These are phyloP conservation scores for Drosophila nigrodunni DNA, from an alignment of 1,140 invertebrate species.

Conservation along the genomic window DNA sequence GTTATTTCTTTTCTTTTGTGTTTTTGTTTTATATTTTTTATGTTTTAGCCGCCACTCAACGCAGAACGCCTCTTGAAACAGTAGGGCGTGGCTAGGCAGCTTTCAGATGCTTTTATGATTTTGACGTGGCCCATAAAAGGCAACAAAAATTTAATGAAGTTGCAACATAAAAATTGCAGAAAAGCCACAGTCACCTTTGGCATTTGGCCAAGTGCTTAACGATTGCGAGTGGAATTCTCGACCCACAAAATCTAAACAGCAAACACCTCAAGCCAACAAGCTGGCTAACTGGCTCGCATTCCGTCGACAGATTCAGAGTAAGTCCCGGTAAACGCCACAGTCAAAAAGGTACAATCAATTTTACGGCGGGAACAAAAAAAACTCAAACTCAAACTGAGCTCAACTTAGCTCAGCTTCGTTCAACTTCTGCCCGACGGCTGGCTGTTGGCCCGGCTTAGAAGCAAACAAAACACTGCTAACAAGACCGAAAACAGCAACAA, in stretches of 20 bases:
- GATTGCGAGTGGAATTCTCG: slow-evolving; percentile 27
- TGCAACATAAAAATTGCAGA: slow-evolving; percentile 69
- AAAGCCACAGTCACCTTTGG: slow-evolving; percentile 25
- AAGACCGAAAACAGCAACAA: slow-evolving; percentile 12
- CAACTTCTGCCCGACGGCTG: slow-evolving; percentile 2
- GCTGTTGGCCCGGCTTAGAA: slow-evolving; percentile 1
- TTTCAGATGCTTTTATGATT: slow-evolving; percentile 69
- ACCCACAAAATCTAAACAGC: slow-evolving; percentile 39
- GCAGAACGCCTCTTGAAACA: background rate
- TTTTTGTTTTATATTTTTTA: background rate
- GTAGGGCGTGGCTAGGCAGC: slow-evolving; percentile 22
- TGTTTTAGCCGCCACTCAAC: background rate
- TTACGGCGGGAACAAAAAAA: slow-evolving; percentile 26
- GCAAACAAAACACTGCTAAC: slow-evolving; percentile 23
- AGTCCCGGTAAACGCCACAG: slow-evolving; percentile 24
- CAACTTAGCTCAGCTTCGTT: background rate
- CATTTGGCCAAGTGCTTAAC: slow-evolving; percentile 29
- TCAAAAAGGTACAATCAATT: slow-evolving; percentile 65
- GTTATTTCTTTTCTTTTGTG: slow-evolving; percentile 18
- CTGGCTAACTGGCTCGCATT: slow-evolving; percentile 20
- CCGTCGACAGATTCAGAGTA: background rate
- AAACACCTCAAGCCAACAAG: slow-evolving; percentile 63
- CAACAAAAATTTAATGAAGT: slow-evolving; percentile 71
- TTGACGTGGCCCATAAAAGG: slow-evolving; percentile 65
- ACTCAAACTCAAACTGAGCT: background rate